Base-by-base conservation (phyloP, 1,140 invertebrate species). In the Pararge aegeria region DNA sequence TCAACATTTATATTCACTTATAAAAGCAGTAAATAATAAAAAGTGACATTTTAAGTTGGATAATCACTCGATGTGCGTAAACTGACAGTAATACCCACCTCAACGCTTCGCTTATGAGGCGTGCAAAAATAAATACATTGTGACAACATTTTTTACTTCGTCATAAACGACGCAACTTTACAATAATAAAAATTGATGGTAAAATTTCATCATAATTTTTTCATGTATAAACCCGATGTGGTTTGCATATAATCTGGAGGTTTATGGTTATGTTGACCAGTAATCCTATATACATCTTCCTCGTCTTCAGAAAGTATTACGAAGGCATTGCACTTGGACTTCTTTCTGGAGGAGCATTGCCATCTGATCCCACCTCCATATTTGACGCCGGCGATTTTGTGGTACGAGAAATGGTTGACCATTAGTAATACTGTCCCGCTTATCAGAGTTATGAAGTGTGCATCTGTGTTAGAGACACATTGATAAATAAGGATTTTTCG, bases 341-440 rank as follows among this genome's bases (percentile, higher is more conserved):
- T 67, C 52, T 64, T 67, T 20, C 61, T 59, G 1, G 66, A 63
- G 0, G 71, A 72, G 34, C 73, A 75, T 16, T 66, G 61, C 73
- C 73, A 75, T 7, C 73, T 55, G 44, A 66, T 61, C 0, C 59
- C 59, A 15, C 59, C 59, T 24, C 53, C 44, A 40, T 61, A 61
- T 30, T 61, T 61, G 6, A 61, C 59, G 5, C 52, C 44, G n/a
- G 59, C 59, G 30, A 61, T 55, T 55, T 62, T 66, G 38, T 66
- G 60, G 30, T 59, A 66, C 0, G 64, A 63, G 24, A 58, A 66
- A 3, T 53, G 15, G 19, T 58, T 24, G 5, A 61, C 49, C 19
- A 61, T 55, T 13, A 66, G 30, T 20, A 66, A 30, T 15, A 40
- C n/a, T 18, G 38, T 49, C 9, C 50, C 64, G 10, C 53, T 62